Evolutionary conservation across 2,888 invertebrate genomes (phyloP).

Genomic region (Rambutsinella grinnellia): DNA sequence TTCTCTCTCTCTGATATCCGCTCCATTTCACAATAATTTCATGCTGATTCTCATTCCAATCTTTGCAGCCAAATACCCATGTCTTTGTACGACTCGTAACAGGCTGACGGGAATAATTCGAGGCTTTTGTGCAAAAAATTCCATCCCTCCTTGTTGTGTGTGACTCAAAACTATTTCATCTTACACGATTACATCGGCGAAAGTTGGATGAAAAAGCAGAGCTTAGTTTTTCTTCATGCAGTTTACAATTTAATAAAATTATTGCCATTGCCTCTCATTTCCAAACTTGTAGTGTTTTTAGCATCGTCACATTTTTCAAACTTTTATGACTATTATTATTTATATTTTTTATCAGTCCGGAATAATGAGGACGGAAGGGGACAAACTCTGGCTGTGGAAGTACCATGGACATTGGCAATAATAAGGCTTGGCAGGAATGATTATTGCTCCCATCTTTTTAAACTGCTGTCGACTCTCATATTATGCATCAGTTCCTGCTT

Average conservation of each 20-base stretch:
- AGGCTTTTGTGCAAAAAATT: too few relatives aligned
- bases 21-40: slow-evolving; percentile 32
- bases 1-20: slow-evolving; percentile 10
- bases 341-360: too few relatives aligned
- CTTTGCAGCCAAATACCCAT: background rate
- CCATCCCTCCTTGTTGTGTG: too few relatives aligned
- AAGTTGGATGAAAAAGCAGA: too few relatives aligned
- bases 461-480: background rate
- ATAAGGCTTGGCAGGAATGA: background rate
- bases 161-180: too few relatives aligned
- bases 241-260: background rate
- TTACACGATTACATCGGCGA: too few relatives aligned
- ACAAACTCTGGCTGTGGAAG: too few relatives aligned
- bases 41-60: slow-evolving; percentile 1
- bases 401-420: background rate
- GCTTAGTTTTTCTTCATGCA: too few relatives aligned
- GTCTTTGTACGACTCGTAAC: too few relatives aligned
- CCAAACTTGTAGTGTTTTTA: background rate
- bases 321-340: background rate
- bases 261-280: background rate
- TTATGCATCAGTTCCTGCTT: background rate
- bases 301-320: background rate
- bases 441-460: background rate
- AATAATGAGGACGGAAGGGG: too few relatives aligned
- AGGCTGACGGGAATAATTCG: too few relatives aligned